Evolutionary conservation across 2,888 invertebrate species (phyloP).

Genomic region (Agrochola litura): DNA sequence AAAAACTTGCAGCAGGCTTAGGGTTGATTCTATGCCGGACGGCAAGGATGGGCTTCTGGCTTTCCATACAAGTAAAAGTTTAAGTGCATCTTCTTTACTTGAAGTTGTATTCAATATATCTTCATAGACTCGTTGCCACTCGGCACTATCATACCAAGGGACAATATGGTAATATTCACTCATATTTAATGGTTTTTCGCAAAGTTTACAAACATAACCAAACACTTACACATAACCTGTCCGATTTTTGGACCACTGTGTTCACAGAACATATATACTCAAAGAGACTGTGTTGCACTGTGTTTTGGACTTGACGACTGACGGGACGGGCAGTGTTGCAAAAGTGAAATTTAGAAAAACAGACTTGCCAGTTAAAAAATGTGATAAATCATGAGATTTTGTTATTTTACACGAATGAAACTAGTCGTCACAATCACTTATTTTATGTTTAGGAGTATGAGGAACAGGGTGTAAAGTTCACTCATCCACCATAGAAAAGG

Average conservation of each 20-base stretch:
- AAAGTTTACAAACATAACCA: background rate
- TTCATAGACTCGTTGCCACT: conserved; percentile 89
- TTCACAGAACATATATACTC: too few relatives aligned
- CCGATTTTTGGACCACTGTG: background rate
- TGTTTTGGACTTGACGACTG: too few relatives aligned
- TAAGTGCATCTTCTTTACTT: conserved; percentile 83
- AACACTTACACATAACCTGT: conserved; percentile 25
- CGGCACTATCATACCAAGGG: conserved; percentile 86
- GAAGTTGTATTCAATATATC: conserved; percentile 78
- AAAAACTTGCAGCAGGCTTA: conserved; percentile 89
- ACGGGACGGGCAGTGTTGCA: background rate
- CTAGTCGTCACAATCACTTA: too few relatives aligned
- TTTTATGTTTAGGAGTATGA: too few relatives aligned
- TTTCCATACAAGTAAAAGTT: conserved; percentile 90
- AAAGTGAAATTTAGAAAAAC: background rate
- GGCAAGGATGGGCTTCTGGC: conserved; percentile 89
- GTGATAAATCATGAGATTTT: background rate
- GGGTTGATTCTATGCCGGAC: conserved; percentile 91
- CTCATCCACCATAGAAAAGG: too few relatives aligned
- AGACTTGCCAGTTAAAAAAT: background rate
- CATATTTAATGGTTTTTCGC: conserved; percentile 68
- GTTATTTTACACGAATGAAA: too few relatives aligned
- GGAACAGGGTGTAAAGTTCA: too few relatives aligned
- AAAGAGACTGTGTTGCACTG: too few relatives aligned
- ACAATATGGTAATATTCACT: conserved; percentile 80